phyloP scores from a whole-genome alignment of 92 coral and sea anemone species.

The Micromussa lordhowensis region DNA sequence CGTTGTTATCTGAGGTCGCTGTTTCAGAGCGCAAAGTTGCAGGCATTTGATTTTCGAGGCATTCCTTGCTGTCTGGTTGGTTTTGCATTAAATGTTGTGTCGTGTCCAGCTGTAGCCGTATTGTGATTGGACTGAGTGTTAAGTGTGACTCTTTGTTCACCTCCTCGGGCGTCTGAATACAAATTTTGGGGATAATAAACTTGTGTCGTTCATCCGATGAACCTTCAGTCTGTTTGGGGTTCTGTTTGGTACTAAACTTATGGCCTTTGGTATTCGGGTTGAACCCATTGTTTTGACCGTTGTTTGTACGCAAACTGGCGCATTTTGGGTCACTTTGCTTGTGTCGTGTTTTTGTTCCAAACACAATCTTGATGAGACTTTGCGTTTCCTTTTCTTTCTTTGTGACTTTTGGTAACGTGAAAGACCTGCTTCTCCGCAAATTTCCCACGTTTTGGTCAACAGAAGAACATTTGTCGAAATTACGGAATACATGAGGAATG shows the following conservation, averaged over 20 bases:
- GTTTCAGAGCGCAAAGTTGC: neutral
- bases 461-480: constrained; percentile 16
- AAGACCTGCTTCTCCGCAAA: constrained; percentile 26
- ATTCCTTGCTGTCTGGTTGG: neutral
- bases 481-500: constrained; percentile 2
- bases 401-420: constrained; percentile 8
- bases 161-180: constrained; percentile 42
- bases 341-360: constrained; percentile 25
- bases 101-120: neutral
- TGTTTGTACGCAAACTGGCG: neutral
- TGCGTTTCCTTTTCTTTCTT: constrained; percentile 19
- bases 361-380: constrained; percentile 1
- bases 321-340: neutral
- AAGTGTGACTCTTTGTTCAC: constrained; percentile 1
- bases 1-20: neutral
- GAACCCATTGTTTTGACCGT: neutral
- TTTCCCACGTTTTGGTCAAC: neutral
- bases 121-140: neutral
- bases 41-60: neutral
- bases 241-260: neutral
- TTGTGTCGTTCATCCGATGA: neutral
- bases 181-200: constrained; percentile 30
- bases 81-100: neutral
- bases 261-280: neutral
- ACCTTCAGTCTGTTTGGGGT: neutral